Evolutionary conservation across 2,797 vertebrate genomes (phyloP), one percentile per base, ranked within the genome.

Genomic region (Melopsittacus undulatus): DNA sequence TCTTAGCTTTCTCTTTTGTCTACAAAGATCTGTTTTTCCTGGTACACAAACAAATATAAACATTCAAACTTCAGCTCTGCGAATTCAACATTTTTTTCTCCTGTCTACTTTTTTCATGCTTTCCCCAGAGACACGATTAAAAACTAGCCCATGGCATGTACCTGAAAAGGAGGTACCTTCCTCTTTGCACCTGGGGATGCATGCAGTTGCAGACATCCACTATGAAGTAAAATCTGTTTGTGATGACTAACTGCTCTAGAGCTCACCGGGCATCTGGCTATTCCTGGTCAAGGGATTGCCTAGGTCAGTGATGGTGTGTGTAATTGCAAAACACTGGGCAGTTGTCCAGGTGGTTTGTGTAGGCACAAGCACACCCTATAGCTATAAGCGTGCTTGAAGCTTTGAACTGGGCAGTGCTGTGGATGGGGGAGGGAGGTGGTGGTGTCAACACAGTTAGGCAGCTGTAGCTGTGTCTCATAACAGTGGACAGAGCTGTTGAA

Each of bases 281-380:
- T 80, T 83, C 48, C 18, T 83, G 90, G 92, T 80, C 81, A 89
- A 46, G 83, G 83, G 81, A 74, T 87, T 93, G 94, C 93, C 89
- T 63, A 77, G 88, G 95, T 90, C 89, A 80, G 74, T 61, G 83
- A 56, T 22, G 2, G 40, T 38, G 64, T 49, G 59, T 7, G 6
- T 67, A 80, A 89, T 95, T 87, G 82, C 82, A 85, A 84, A 90
- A 64, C 72, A 64, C 61, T 18, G 72, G 92, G 92, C 90, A 70
- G 48, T 42, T 74, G 68, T 83, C 88, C 84, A 51, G 81, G 72
- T 73, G 77, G 70, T 67, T 91, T 91, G 57, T 48, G 78, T 83
- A 92, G 88, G 68, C 75, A 64, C 51, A 63, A 90, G 83, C 52
- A 70, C 48, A 87, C 81, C 81, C 83, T 52, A 20, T 34, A 84